Conservation (phyloP, 1,140 invertebrate species). For the Cherax destructor region DNA sequence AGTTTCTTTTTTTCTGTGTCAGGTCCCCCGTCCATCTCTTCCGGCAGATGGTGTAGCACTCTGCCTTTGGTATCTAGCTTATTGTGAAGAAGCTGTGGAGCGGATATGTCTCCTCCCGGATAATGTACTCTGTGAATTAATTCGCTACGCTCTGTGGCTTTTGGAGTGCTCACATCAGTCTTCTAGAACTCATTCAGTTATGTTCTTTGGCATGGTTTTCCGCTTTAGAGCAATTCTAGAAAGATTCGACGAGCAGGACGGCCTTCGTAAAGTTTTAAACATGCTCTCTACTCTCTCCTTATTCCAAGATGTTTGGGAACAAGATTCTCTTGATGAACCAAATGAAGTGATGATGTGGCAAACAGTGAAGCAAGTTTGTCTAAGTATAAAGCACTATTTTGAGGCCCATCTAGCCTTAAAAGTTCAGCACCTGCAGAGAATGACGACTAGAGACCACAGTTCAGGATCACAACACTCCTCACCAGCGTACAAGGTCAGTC, state of each 20-base stretch:
- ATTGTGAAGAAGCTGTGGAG: constrained; percentile 98
- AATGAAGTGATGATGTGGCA: constrained; percentile 95
- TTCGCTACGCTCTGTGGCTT: constrained; percentile 94
- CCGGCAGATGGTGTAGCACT: constrained; percentile 97
- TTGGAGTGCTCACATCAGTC: constrained; percentile 97
- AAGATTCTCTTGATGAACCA: constrained; percentile 67
- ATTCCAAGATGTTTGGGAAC: constrained; percentile 61
- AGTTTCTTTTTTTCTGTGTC: constrained; percentile 71
- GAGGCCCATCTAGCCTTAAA: constrained; percentile 92
- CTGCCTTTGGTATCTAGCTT: constrained; percentile 96
- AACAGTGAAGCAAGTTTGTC: constrained; percentile 93
- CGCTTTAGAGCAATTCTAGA: constrained; percentile 93
- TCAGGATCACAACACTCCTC: constrained; percentile 74
- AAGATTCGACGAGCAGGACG: constrained; percentile 94
- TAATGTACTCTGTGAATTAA: constrained; percentile 85
- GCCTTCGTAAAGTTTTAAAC: constrained; percentile 93
- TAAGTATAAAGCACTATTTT: constrained; percentile 92
- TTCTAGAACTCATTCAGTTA: constrained; percentile 95
- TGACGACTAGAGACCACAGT: constrained; percentile 77
- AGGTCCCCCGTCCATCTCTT: constrained; percentile 93
- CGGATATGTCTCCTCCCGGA: constrained; percentile 90
- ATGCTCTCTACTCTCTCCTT: constrained; percentile 80
- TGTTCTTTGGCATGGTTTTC: constrained; percentile 97
- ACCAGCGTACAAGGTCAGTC: constrained; percentile 76
- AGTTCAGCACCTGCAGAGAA: constrained; percentile 86